Conservation (phyloP, 1,140 invertebrate genomes). For the Drosophila melanogaster region Release_6_plus_ISO1_MT NC_004354.4:5183001-5183500, state of each 20-base stretch:
- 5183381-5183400: constrained; percentile 13
- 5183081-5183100: background rate
- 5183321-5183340: background rate
- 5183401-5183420: constrained; percentile 11
- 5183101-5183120: too few species aligned
- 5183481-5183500: background rate
- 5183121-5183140: too few species aligned
- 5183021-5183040: constrained; percentile 5
- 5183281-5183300: constrained; percentile 45
- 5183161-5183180: background rate
- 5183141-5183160: too few species aligned
- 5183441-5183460: constrained; percentile 7
- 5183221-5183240: constrained; percentile 1
- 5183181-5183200: background rate
- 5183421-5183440: constrained; percentile 4
- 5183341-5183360: constrained; percentile 1
- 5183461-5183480: constrained; percentile 42
- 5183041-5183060: constrained; percentile 7
- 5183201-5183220: constrained; percentile 2
- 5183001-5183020: constrained; percentile 16
- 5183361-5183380: background rate
- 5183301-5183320: constrained; percentile 48
- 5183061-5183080: background rate
- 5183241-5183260: constrained; percentile 25
- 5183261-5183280: constrained; percentile 68